phyloP scores from a whole-genome alignment of 2,113 vertebrate genomes.

The Rhynchomys soricoides region DNA sequence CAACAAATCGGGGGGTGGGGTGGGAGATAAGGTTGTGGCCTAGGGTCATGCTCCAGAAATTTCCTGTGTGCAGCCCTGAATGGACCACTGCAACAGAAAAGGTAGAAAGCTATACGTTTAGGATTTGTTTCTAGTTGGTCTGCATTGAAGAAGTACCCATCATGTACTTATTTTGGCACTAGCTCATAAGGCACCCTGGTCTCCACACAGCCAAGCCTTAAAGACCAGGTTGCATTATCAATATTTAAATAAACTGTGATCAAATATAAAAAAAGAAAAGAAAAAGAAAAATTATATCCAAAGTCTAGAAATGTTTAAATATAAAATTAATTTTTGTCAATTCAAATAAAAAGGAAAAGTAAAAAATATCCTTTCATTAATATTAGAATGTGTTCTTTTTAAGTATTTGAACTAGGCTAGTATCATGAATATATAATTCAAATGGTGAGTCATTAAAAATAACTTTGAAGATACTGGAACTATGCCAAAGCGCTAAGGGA shows the following conservation, averaged over 20 bases:
- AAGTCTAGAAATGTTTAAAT: conserved; percentile 33
- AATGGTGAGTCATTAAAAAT: background rate
- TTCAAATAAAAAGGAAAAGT: conserved; percentile 38
- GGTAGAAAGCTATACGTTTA: background rate
- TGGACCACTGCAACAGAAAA: background rate
- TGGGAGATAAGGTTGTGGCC: background rate
- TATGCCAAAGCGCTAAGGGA: background rate
- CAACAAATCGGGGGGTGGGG: background rate
- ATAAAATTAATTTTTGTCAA: conserved; percentile 52
- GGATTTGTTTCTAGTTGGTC: background rate
- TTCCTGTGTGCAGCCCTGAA: background rate
- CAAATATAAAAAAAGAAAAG: conserved; percentile 36
- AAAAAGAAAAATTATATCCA: too few relatives aligned
- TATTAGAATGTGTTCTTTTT: background rate
- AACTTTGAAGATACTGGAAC: conserved; percentile 7
- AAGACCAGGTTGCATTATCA: background rate
- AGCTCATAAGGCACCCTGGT: background rate
- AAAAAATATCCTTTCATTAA: conserved; percentile 24
- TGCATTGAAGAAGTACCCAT: background rate
- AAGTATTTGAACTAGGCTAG: conserved; percentile 4
- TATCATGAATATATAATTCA: conserved; percentile 22
- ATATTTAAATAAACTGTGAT: conserved; percentile 38
- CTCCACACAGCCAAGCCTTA: background rate
- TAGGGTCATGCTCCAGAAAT: background rate
- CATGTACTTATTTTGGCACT: too few relatives aligned